Base-by-base conservation (phyloP, 2,113 vertebrate species). In the Lampris incognitus region DNA sequence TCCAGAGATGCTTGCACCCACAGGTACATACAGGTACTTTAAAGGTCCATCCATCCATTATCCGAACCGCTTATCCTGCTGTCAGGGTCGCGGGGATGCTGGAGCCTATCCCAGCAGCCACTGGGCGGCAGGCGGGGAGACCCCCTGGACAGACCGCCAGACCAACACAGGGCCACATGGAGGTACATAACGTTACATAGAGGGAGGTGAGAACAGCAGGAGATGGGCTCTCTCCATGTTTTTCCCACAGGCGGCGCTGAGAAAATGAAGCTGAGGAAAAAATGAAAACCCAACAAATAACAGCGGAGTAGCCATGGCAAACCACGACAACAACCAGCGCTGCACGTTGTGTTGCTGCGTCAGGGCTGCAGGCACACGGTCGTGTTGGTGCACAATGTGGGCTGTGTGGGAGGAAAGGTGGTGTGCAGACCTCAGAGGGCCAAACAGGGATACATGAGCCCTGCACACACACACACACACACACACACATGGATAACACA, bases 331-430 rank as follows among this genome's bases (percentile, higher is more conserved):
- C 48, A 67, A 70, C 6, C 39, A 71, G 52, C 9, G 62, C 37
- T 46, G 48, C 79, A 56, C 66, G 57, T 72, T 69, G 50, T 56
- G 75, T 57, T 78, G 69, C 63, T 37, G 37, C 60, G 70, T 61
- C 69, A 85, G 55, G 48, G 65, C 58, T 66, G 51, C 58, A 75
- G 69, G 59, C 60, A 68, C 40, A 78, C 37, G 50, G 86, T 76
- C 56, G 72, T 38, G 4, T 9, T 64, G 58, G 56, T 40, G 40
- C 58, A 80, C 69, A 68, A 76, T 84, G 69, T 76, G 72, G 76
- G 46, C 52, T 69, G 77, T 69, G 68, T 65, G 51, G 60, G 74
- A 58, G 44, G 51, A 24, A 70, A 63, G 13, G 39, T 74, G 2
- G 39, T 67, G 44, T 72, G 13, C 48, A 55, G 62, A 72, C 37